Evolutionary conservation across 1,140 invertebrate genomes (phyloP).

Genomic region (Bombus sylvicola): DNA sequence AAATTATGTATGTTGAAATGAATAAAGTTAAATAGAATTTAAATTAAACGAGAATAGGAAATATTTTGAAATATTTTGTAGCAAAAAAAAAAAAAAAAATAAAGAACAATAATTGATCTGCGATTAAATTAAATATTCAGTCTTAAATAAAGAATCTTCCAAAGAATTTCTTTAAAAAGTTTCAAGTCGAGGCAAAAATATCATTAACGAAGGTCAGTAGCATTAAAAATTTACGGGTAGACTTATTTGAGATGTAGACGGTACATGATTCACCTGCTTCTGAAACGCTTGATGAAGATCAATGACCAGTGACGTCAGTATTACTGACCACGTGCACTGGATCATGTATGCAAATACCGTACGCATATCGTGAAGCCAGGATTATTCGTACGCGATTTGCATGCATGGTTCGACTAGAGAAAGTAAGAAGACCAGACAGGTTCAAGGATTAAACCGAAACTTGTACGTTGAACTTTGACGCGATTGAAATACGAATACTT

Average conservation of each 20-base stretch:
- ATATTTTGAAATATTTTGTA: too few species aligned
- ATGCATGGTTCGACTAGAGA: neutral
- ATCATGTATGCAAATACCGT: conserved; percentile 43
- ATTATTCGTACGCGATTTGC: conserved; percentile 21
- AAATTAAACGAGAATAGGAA: too few species aligned
- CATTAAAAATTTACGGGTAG: neutral
- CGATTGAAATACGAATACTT: too few species aligned
- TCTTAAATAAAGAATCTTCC: too few species aligned
- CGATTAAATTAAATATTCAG: too few species aligned
- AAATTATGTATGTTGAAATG: too few species aligned
- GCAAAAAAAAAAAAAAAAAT: too few species aligned
- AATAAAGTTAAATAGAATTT: too few species aligned
- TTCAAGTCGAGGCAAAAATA: neutral
- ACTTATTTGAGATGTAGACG: conserved; percentile 1
- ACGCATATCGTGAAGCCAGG: neutral
- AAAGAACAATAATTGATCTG: too few species aligned
- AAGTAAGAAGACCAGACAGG: neutral
- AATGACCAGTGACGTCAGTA: conserved; percentile 59
- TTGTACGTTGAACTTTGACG: neutral
- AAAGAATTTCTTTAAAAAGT: neutral
- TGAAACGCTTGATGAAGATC: conserved; percentile 50
- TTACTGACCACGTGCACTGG: conserved; percentile 37
- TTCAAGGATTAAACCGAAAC: conserved; percentile 7
- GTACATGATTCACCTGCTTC: conserved; percentile 23
- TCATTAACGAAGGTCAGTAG: neutral